A percentile compares a stretch with the other conserved stretches of the same genome.
Evolutionary conservation across 2,113 vertebrate species (phyloP).

Genomic region (Coptodon bakossiorum): DNA sequence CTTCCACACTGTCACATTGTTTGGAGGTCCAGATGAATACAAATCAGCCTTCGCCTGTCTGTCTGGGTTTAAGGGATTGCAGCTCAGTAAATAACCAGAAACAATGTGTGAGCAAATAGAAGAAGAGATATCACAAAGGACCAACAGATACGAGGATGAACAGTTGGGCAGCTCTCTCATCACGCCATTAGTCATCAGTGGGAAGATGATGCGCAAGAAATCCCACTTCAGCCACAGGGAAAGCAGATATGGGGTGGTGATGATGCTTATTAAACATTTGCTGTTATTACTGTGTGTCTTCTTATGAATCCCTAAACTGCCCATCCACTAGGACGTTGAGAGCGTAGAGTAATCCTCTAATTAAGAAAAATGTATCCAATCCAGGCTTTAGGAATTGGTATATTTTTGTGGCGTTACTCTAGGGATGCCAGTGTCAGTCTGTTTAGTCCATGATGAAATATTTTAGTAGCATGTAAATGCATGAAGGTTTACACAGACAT

Average conservation of each 20-base stretch:
- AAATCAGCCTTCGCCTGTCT: constrained; percentile 46
- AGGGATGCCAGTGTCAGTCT: not conserved
- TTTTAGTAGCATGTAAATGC: not conserved
- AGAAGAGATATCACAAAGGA: constrained; percentile 14
- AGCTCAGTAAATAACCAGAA: constrained; percentile 57
- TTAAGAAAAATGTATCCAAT: not conserved
- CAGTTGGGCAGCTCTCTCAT: constrained; percentile 16
- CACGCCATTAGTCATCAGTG: constrained; percentile 25
- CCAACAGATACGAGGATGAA: constrained; percentile 10
- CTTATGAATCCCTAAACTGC: not conserved
- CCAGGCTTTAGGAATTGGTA: not conserved
- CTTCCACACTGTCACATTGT: constrained; percentile 2
- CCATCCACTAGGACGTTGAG: not conserved
- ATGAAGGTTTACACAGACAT: not conserved
- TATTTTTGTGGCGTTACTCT: not conserved
- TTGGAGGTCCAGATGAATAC: constrained; percentile 50
- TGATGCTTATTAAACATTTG: constrained; percentile 3
- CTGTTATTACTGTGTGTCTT: not conserved
- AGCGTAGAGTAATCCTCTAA: not conserved
- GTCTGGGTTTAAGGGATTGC: constrained; percentile 48
- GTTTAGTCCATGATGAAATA: not conserved
- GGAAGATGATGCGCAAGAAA: not conserved
- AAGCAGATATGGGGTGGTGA: not conserved
- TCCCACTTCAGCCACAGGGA: not conserved
- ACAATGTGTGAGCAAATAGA: constrained; percentile 42